These are phyloP conservation scores for Paratilapia polleni DNA, from an alignment of 2,113 vertebrate species.

Conservation along the genomic window DNA sequence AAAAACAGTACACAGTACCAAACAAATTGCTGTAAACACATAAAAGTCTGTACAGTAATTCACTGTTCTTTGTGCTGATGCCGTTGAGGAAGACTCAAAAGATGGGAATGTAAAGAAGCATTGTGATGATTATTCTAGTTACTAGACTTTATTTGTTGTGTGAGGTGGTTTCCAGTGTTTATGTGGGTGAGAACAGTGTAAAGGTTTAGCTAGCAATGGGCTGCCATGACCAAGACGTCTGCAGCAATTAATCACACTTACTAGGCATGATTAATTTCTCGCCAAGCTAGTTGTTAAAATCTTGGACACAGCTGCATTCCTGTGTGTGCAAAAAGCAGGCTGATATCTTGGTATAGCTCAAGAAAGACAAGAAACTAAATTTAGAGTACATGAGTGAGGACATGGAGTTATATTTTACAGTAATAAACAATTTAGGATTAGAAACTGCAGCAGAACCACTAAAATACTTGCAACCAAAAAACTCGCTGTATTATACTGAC, in stretches of 20 bases:
- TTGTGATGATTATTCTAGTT: neutral
- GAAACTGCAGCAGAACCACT: neutral
- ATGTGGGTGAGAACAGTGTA: too few species aligned
- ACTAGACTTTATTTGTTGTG: neutral
- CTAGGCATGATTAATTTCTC: neutral
- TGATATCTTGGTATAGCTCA: neutral
- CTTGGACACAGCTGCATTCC: neutral
- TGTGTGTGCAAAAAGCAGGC: neutral
- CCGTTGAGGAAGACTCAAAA: neutral
- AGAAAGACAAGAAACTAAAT: neutral
- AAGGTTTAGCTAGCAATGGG: neutral
- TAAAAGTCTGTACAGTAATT: neutral
- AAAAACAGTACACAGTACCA: too few species aligned
- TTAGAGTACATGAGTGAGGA: neutral
- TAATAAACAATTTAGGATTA: neutral
- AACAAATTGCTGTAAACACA: accelerated
- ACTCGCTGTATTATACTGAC: neutral
- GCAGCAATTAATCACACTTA: constrained; percentile 9
- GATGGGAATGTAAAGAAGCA: neutral
- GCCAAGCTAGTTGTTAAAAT: neutral
- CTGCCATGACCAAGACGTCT: neutral
- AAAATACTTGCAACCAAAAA: too few species aligned
- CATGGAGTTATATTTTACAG: neutral
- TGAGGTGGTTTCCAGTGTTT: neutral
- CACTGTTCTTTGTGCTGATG: neutral